A percentile compares a stretch with the other conserved stretches of the same genome.
Conservation (phyloP, 2,888 invertebrate species). For the Agriotes lineatus region DNA sequence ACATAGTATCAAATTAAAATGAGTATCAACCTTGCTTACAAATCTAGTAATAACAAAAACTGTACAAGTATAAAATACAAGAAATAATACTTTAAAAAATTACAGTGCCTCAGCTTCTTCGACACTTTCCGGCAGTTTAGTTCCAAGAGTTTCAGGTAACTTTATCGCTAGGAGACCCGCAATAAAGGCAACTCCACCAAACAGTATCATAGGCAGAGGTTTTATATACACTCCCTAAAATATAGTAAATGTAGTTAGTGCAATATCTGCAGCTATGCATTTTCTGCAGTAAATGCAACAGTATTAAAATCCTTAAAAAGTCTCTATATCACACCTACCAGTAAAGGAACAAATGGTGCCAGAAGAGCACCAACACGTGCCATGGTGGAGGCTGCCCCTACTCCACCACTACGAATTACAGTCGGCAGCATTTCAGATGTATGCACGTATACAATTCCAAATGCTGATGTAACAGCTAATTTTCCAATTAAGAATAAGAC, state of each 20-base stretch:
- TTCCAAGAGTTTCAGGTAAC: slow-evolving; percentile 74
- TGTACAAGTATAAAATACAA: too few relatives aligned
- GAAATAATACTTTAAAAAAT: too few relatives aligned
- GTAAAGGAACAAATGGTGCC: slow-evolving; percentile 73
- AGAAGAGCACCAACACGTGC: slow-evolving; percentile 73
- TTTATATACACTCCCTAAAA: slow-evolving; percentile 68
- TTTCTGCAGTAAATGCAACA: too few relatives aligned
- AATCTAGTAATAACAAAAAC: too few relatives aligned
- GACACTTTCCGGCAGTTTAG: slow-evolving; percentile 73
- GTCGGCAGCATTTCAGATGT: slow-evolving; percentile 71
- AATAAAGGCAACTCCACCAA: slow-evolving; percentile 68
- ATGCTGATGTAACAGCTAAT: slow-evolving; percentile 74
- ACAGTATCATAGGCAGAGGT: slow-evolving; percentile 69
- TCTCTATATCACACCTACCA: slow-evolving; percentile 68
- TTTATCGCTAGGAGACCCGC: slow-evolving; percentile 70
- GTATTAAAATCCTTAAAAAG: too few relatives aligned
- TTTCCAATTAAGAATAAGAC: slow-evolving; percentile 73
- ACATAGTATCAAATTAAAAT: too few relatives aligned
- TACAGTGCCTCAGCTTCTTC: slow-evolving; percentile 65
- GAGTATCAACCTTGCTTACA: too few relatives aligned
- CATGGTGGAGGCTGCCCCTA: slow-evolving; percentile 72
- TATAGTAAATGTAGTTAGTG: slow-evolving; percentile 15
- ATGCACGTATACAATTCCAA: slow-evolving; percentile 74
- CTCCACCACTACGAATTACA: slow-evolving; percentile 70
- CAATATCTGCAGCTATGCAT: too few relatives aligned